Evolutionary conservation across 1,140 invertebrate genomes (phyloP), one percentile per base, ranked within the genome.

Genomic region (Agrypnia vestita): DNA sequence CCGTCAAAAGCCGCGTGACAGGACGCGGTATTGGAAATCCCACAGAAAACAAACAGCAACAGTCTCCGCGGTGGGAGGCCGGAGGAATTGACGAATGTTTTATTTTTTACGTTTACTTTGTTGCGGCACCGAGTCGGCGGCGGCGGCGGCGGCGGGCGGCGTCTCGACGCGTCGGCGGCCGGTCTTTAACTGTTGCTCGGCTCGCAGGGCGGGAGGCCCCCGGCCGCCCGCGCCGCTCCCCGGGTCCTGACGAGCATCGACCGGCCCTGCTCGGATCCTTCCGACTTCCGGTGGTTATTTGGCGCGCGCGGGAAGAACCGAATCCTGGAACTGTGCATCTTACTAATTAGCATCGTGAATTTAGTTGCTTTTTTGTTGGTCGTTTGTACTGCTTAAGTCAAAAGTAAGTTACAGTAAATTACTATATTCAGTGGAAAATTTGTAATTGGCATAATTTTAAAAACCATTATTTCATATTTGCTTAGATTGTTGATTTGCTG

Each of bases 121-220:
- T 64, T 64, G 25, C 25, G 61, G n/a, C 55, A 11, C 7, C 17
- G 21, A 7, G 21, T 64, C 61, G 6, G 61, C n/a, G 61, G 19
- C 21, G 61, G n/a, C 11, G 49, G 11, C 49, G 49, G 25, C 25
- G 61, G 61, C 12, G 61, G n/a, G 10, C 44, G 43, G 46, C 67
- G 67, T 71, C 67, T n/a, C 67, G 67, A 71, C 67, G 67, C 67
- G 43, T 71, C 67, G 67, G 44, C 46, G 46, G 43, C 67, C 67
- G 44, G 67, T 71, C 67, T 71, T 44, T 47, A 71, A 71, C 67
- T 71, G 67, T 71, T 71, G 67, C 67, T 71, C 67, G 67, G 17
- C 17, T 47, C 44, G 15, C n/a, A 17, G 67, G 9, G 15, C 0
- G 44, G 9, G 13, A 12, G 13, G 10, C 67, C 46, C 15, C 67